These are phyloP conservation scores for Drosophila pseudoananassae DNA, from an alignment of 1,140 invertebrate species.

Conservation along the genomic window DNA sequence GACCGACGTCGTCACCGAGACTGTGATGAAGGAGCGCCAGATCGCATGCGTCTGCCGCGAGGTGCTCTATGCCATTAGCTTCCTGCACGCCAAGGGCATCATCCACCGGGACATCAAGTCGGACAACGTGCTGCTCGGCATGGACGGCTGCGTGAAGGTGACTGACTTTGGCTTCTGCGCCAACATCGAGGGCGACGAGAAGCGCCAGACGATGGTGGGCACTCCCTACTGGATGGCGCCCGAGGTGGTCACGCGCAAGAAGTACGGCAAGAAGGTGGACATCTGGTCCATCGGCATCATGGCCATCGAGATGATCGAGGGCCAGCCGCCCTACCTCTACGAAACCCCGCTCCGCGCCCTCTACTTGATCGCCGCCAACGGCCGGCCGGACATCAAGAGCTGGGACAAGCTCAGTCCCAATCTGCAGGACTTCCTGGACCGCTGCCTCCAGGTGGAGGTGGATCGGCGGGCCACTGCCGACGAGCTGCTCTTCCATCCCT, in stretches of 20 bases:
- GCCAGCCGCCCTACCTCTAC: slow-evolving; percentile 97
- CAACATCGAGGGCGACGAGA: slow-evolving; percentile 95
- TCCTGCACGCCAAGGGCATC: slow-evolving; percentile 95
- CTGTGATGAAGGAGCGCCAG: slow-evolving; percentile 98
- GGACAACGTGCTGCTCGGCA: slow-evolving; percentile 97
- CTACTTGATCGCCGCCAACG: slow-evolving; percentile 98
- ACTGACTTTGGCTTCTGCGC: slow-evolving; percentile 99
- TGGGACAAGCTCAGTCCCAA: slow-evolving; percentile 91
- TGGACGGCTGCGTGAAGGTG: slow-evolving; percentile 98
- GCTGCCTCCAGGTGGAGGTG: slow-evolving; percentile 96
- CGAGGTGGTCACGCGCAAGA: slow-evolving; percentile 94
- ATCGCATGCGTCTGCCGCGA: slow-evolving; percentile 98
- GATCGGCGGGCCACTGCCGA: slow-evolving; percentile 93
- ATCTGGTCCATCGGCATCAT: slow-evolving; percentile 99
- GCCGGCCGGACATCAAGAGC: slow-evolving; percentile 94
- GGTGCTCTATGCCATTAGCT: slow-evolving; percentile 95
- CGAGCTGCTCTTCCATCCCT: slow-evolving; percentile 94
- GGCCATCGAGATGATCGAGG: slow-evolving; percentile 98
- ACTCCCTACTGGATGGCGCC: slow-evolving; percentile 95
- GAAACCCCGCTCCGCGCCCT: slow-evolving; percentile 97
- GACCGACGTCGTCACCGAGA: slow-evolving; percentile 99
- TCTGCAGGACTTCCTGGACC: slow-evolving; percentile 94
- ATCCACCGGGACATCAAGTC: slow-evolving; percentile 98
- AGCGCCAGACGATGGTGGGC: slow-evolving; percentile 98
- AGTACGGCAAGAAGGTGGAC: slow-evolving; percentile 96